Base-by-base conservation (phyloP, 2,888 invertebrate species). In the Capitulum mitella region DNA sequence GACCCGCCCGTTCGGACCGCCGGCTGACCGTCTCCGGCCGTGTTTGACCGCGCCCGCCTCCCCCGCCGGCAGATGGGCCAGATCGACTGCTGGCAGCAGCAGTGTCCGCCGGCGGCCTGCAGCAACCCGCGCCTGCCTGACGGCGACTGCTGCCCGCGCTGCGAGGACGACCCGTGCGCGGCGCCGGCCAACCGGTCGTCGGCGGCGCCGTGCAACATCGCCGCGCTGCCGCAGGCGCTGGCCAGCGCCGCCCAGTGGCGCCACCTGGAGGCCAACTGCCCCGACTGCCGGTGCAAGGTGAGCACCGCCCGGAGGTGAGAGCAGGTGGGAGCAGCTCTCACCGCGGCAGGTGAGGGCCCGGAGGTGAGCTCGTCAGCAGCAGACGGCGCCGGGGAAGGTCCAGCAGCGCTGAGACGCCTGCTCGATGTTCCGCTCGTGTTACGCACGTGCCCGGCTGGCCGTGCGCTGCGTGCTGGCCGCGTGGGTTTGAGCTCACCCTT, bases 51-150 rank as follows among this genome's bases (percentile, higher is more conserved):
- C 14, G 10, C 46, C 58, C 48, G n/a, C 29, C n/a, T n/a, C 22
- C 51, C 32, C 32, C 14, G 29, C 51, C 32, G 79, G 51, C 86
- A 92, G 91, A 89, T 92, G 84, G 94, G 94, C 78, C 93, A 94
- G 87, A 91, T 93, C 83, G 94, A 94, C 88, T 95, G 95, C 85
- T 94, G 93, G 93, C 92, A 92, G 84, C 89, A 93, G 86, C 91
- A 92, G 85, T 95, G 95, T 86, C 93, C 93, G 83, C 90, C 90
- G 77, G 78, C 80, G 22, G 87, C 89, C 78, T 92, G 92, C 85
- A 87, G 88, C 80, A 89, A 90, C 83, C 90, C 90, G 6, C 87
- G 90, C 70, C 88, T 89, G 82, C 87, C 88, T 81, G 88, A 89
- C 22, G 91, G 90, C 10, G 91, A 90, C 87, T 93, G 91, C 86